A percentile compares a stretch with the other conserved stretches of the same genome.
phyloP scores from a whole-genome alignment of 2,888 invertebrate genomes.

The Baronia brevicornis region DNA sequence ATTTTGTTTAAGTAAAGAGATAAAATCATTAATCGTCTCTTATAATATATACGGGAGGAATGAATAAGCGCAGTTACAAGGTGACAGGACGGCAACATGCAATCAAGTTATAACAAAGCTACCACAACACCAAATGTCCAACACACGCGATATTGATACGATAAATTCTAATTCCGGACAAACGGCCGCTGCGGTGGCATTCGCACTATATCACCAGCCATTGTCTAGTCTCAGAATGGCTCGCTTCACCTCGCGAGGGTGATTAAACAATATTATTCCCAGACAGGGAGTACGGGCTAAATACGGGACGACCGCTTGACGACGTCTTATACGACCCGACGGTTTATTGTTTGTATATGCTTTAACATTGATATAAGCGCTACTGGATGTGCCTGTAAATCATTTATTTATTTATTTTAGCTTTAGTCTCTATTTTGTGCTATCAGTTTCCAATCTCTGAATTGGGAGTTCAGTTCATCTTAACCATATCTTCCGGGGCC shows the following conservation, averaged over 20 bases:
- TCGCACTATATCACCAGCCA: conserved; percentile 6
- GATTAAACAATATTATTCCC: conserved; percentile 13
- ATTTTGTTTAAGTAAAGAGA: too few species aligned
- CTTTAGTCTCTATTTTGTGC: too few species aligned
- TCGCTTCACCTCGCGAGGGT: conserved; percentile 11
- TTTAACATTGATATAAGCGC: conserved; percentile 4
- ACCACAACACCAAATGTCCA: conserved; percentile 5
- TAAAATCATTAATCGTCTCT: too few species aligned
- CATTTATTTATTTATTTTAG: too few species aligned
- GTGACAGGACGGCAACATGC: too few species aligned
- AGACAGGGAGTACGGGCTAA: conserved; percentile 12
- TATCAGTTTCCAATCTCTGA: too few species aligned
- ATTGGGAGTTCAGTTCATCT: too few species aligned
- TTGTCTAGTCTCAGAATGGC: conserved; percentile 11
- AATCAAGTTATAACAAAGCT: conserved; percentile 6
- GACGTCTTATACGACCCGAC: conserved; percentile 15
- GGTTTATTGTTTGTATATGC: conserved; percentile 15
- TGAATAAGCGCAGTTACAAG: too few species aligned
- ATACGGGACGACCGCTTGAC: conserved; percentile 10
- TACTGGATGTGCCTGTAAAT: conserved; percentile 4
- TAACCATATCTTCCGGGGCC: too few species aligned
- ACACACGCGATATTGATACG: conserved; percentile 12
- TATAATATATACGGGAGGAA: too few species aligned
- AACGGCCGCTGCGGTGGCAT: conserved; percentile 3
- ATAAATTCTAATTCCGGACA: conserved; percentile 11